Evolutionary conservation across 2,113 vertebrate species (phyloP).

Genomic region (Dasypus novemcinctus): DNA sequence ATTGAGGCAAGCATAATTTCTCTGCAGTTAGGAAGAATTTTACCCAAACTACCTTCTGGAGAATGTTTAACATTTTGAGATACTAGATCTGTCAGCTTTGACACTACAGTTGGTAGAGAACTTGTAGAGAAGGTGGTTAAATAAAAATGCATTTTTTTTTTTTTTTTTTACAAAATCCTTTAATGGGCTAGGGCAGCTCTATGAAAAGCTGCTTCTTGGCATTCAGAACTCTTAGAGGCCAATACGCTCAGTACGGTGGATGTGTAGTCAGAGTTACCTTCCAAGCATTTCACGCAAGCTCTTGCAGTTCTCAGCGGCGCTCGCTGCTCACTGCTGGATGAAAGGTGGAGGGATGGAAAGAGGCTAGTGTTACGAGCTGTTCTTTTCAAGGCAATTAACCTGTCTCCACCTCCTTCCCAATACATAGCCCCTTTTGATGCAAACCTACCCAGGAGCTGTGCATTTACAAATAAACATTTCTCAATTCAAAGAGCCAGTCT

Average conservation of each 20-base stretch:
- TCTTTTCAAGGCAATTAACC: neutral
- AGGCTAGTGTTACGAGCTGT: neutral
- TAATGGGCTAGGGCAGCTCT: neutral
- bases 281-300: too few species aligned
- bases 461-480: neutral
- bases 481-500: neutral
- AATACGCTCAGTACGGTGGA: neutral
- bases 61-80: neutral
- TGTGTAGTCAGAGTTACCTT: rapidly evolving
- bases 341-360: neutral
- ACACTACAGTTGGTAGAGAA: neutral
- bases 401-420: neutral
- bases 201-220: neutral
- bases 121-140: neutral
- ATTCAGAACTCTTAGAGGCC: neutral
- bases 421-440: neutral
- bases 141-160: neutral
- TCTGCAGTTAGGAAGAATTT: neutral
- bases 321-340: neutral
- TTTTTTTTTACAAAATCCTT: neutral
- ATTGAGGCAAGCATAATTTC: neutral
- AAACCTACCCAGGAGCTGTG: neutral
- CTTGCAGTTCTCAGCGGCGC: too few species aligned
- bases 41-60: neutral
- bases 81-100: neutral